Conservation (phyloP, 1,140 invertebrate genomes). For the Camponotus pennsylvanicus region DNA sequence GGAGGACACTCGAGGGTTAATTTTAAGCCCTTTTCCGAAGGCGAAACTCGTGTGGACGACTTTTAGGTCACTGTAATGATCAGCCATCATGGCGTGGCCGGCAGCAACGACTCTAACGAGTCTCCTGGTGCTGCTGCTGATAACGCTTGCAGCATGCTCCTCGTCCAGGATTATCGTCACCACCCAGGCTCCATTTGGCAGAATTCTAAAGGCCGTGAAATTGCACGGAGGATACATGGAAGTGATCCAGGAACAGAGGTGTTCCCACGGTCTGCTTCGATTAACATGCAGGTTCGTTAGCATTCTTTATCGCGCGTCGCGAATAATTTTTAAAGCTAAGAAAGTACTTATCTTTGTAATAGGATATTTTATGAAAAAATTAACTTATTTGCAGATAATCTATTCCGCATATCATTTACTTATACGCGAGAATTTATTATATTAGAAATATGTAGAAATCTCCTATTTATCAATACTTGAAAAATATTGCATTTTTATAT, state of each 20-base stretch:
- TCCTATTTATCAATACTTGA: background rate
- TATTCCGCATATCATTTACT: background rate
- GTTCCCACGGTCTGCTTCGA: constrained; percentile 78
- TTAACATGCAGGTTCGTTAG: constrained; percentile 76
- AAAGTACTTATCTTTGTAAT: background rate
- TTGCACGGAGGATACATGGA: constrained; percentile 81
- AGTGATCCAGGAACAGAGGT: constrained; percentile 81
- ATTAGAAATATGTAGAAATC: background rate
- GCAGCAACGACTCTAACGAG: constrained; percentile 75
- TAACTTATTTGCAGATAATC: background rate
- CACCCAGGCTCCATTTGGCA: constrained; percentile 62
- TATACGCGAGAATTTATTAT: background rate
- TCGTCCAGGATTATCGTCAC: constrained; percentile 60
- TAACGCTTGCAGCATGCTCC: constrained; percentile 68
- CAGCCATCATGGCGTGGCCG: constrained; percentile 77
- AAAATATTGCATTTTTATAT: background rate
- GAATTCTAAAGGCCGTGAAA: constrained; percentile 75
- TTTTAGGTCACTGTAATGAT: constrained; percentile 76
- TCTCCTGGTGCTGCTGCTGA: constrained; percentile 71
- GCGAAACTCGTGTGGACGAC: constrained; percentile 62
- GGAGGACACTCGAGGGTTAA: constrained; percentile 66
- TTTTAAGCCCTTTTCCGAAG: constrained; percentile 64
- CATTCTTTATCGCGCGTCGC: background rate
- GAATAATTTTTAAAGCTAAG: background rate
- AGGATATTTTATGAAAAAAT: background rate